Evolutionary conservation across 1,140 invertebrate genomes (phyloP).

Genomic region (Helicoverpa armigera): DNA sequence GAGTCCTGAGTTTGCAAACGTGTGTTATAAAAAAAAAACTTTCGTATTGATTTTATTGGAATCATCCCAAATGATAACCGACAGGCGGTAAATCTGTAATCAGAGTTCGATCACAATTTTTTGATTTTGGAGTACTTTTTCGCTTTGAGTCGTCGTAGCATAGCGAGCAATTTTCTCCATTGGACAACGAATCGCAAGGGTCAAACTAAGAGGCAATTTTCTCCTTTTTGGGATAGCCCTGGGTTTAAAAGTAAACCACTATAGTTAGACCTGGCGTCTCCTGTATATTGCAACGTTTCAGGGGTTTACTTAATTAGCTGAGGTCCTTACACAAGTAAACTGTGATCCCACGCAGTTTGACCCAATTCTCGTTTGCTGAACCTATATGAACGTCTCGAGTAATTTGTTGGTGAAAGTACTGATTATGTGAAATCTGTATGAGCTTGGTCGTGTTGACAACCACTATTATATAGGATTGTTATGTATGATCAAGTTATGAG

Average conservation of each 20-base stretch:
- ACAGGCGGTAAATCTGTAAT: not conserved
- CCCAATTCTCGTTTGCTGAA: constrained; percentile 20
- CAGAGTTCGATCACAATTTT: not conserved
- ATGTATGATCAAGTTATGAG: no score
- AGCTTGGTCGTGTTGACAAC: not conserved
- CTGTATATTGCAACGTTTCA: not conserved
- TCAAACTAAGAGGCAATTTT: not conserved
- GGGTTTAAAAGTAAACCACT: not conserved
- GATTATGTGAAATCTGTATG: not conserved
- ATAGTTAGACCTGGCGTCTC: not conserved
- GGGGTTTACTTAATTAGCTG: constrained; percentile 2
- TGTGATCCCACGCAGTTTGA: constrained; percentile 4
- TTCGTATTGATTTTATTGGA: not conserved
- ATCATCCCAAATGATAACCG: no score
- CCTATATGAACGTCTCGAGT: constrained; percentile 9
- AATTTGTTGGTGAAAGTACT: constrained; percentile 23
- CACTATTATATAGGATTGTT: not conserved
- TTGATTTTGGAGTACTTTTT: not conserved
- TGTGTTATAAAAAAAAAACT: no score
- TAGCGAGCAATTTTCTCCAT: no score
- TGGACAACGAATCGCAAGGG: no score
- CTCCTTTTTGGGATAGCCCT: constrained; percentile 3
- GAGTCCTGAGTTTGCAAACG: no score
- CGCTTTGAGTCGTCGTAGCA: no score
- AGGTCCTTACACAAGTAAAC: constrained; percentile 1